Percentiles rank a stretch among this genome's conserved stretches.
Evolutionary conservation across 1,140 invertebrate genomes (phyloP).

Genomic region (Gerris buenoi): DNA sequence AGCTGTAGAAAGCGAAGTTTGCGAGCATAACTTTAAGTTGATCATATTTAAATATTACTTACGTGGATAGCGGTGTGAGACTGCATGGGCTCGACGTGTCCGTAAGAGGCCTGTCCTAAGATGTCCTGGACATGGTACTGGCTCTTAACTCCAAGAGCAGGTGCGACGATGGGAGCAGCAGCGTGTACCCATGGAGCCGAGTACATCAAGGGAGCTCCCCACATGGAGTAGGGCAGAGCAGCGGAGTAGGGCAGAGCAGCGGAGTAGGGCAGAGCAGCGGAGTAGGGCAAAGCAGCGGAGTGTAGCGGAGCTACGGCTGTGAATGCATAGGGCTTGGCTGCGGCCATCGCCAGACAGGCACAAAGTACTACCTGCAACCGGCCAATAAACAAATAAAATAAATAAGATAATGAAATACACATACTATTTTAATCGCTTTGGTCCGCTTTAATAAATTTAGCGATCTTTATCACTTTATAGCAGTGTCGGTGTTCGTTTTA

Average conservation of each 20-base stretch:
- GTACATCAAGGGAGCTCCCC: slow-evolving; percentile 18
- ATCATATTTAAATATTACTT: slow-evolving; percentile 18
- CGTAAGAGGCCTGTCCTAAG: slow-evolving; percentile 37
- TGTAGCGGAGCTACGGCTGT: slow-evolving; percentile 21
- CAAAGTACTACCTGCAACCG: background rate
- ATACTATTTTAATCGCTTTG: no score
- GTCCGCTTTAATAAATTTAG: no score
- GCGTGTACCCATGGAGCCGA: slow-evolving; percentile 19
- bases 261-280: no score
- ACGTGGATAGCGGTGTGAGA: slow-evolving; percentile 32
- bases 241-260: no score
- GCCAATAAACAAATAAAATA: no score
- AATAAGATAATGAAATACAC: no score
- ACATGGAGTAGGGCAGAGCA: slow-evolving; percentile 6
- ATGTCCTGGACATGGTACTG: slow-evolving; percentile 41
- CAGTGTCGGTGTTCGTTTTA: no score
- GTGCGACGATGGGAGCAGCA: slow-evolving; percentile 7
- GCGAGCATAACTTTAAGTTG: no score
- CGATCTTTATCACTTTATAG: no score
- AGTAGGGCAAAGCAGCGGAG: slow-evolving; percentile 12
- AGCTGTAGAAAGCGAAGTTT: no score
- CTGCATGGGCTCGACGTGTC: slow-evolving; percentile 37
- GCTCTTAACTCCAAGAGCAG: slow-evolving; percentile 27
- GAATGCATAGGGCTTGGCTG: slow-evolving; percentile 10
- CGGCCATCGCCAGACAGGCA: background rate